These are phyloP conservation scores for Cavia porcellus DNA, from an alignment of 2,113 vertebrate genomes.

Conservation along the genomic window DNA sequence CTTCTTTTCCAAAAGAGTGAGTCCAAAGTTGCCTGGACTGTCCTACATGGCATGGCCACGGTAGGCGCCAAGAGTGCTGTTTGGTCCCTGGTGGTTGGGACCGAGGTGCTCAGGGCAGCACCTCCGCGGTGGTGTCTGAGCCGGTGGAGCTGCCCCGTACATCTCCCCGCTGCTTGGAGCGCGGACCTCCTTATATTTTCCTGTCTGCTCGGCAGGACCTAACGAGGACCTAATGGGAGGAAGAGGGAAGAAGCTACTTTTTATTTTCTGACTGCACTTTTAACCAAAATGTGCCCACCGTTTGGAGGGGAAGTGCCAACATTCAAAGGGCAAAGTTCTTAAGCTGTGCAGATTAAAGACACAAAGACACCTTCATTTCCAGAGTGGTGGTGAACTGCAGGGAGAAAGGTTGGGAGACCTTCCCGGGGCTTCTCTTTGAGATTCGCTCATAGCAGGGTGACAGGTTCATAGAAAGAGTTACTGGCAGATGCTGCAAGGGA, in stretches of 20 bases:
- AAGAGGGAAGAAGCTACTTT: background rate
- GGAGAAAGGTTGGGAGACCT: background rate
- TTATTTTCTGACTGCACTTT: background rate
- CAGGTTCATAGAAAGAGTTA: background rate
- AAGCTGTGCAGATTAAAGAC: background rate
- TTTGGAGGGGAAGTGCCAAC: too few relatives aligned
- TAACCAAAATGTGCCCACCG: background rate
- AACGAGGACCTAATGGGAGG: background rate
- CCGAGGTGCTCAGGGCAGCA: background rate
- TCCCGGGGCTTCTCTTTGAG: background rate
- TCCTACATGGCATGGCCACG: background rate
- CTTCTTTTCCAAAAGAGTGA: background rate
- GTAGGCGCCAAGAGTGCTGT: background rate
- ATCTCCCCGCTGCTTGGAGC: background rate
- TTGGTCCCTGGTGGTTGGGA: background rate
- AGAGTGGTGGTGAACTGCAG: background rate
- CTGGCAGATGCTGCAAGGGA: background rate
- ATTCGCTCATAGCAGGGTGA: background rate
- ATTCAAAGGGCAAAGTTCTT: background rate
- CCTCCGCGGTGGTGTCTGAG: fast-evolving
- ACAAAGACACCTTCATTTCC: background rate
- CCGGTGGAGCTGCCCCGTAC: fast-evolving
- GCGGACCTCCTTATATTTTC: fast-evolving
- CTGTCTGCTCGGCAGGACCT: background rate
- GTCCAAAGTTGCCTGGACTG: background rate